phyloP scores from a whole-genome alignment of 1,140 invertebrate genomes.

The Euura lappo region DNA sequence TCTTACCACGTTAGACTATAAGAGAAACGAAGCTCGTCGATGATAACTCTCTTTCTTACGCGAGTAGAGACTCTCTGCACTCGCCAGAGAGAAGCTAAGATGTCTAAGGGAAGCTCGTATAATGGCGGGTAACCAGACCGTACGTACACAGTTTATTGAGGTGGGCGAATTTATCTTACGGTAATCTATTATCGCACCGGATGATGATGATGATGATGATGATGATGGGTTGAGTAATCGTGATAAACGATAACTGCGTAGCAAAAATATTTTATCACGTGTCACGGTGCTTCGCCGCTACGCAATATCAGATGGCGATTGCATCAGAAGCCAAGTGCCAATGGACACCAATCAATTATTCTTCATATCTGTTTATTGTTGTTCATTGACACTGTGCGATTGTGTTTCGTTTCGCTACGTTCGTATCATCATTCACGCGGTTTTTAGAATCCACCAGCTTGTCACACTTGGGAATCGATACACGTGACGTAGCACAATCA shows the following conservation, averaged over 20 bases:
- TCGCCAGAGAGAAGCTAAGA: too few relatives aligned
- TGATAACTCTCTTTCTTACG: too few relatives aligned
- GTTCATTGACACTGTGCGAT: conserved; percentile 1
- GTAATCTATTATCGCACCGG: not conserved
- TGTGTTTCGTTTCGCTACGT: not conserved
- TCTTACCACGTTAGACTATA: not conserved
- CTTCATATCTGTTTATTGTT: conserved; percentile 7
- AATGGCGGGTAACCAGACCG: not conserved
- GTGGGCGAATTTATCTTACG: not conserved
- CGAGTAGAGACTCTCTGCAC: too few relatives aligned
- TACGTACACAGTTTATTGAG: not conserved
- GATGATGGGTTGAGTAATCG: not conserved
- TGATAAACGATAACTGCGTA: conserved; percentile 7
- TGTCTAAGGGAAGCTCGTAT: not conserved
- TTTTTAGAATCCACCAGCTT: too few relatives aligned
- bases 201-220: not conserved
- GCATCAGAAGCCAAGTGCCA: conserved; percentile 6
- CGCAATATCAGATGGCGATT: not conserved
- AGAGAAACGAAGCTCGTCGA: too few relatives aligned
- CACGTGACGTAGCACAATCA: too few relatives aligned
- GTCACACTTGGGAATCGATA: too few relatives aligned
- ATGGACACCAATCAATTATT: conserved; percentile 7
- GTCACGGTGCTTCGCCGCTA: not conserved
- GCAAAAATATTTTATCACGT: conserved; percentile 1
- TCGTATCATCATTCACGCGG: too few relatives aligned